Evolutionary conservation across 2,797 vertebrate species (phyloP), one percentile per base, ranked within the genome.

Genomic region (Coendou prehensilis): DNA sequence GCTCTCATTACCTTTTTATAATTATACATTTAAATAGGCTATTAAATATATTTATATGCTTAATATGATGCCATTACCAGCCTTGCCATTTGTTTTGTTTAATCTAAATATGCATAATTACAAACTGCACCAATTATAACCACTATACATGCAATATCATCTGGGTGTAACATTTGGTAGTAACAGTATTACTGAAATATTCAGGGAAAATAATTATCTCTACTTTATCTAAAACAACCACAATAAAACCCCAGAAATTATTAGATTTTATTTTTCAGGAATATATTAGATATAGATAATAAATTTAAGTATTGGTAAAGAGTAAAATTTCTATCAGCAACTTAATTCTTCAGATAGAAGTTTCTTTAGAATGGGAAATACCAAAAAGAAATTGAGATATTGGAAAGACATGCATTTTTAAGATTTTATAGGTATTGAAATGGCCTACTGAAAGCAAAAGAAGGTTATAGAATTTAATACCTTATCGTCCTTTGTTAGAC

Each of bases 21-120:
- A 97, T 97, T 97, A 87, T 93, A 75, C n/a, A 78, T 96, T 96
- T 47, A 96, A 95, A 91, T 91, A 76, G 37, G 57, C 59, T 94
- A 91, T 89, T 81, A 15, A 93, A 93, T 80, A 82, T 67, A 91
- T 91, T 87, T 93, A 87, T 92, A 94, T 89, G 94, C 64, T 88
- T 97, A 97, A 89, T 92, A 75, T 87, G 54, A 89, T 91, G 26
- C 33, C n/a, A 84, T 95, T 96, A 73, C 10, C 47, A 84, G 83
- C 18, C 23, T 41, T 94, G 75, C 22, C 64, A 93, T 96, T 97
- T 92, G n/a, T 96, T 56, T 96, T 93, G 13, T 81, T 97, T 96
- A 95, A 83, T 95, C 69, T 89, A 52, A 67, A 81, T 95, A 95
- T 93, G 57, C 45, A 63, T 96, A 96, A 94, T 96, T 89, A 86